Conservation (phyloP, 1,140 invertebrate species). For the Conopomorpha cramerella region DNA sequence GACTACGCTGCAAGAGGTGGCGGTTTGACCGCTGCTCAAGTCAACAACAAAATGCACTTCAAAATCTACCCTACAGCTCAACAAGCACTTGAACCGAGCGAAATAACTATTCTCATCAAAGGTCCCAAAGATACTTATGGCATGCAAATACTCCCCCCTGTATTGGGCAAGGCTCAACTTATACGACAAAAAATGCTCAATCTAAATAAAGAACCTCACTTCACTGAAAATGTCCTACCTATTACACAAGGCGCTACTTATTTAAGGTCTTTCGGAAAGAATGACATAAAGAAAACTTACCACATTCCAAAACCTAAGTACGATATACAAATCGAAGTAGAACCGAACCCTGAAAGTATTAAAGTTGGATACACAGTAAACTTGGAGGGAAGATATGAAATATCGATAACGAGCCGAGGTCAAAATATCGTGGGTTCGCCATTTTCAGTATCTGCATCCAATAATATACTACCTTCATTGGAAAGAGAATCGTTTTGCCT, state of each 20-base stretch:
- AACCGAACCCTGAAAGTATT: conserved; percentile 28
- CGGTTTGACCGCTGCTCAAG: conserved; percentile 59
- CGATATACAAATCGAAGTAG: conserved; percentile 47
- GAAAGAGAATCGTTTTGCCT: conserved; percentile 38
- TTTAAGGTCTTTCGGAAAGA: conserved; percentile 40
- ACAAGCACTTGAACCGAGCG: conserved; percentile 49
- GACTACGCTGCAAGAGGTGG: conserved; percentile 63
- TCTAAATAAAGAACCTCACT: conserved; percentile 26
- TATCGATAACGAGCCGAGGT: conserved; percentile 51
- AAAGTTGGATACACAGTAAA: conserved; percentile 45
- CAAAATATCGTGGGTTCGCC: conserved; percentile 54
- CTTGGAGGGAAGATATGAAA: conserved; percentile 46
- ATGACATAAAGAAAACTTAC: conserved; percentile 49
- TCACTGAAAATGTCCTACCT: conserved; percentile 38
- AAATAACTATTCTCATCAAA: conserved; percentile 50
- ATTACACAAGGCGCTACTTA: conserved; percentile 43
- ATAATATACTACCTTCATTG: conserved; percentile 30
- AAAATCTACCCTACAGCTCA: conserved; percentile 57
- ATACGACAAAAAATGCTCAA: conserved; percentile 47
- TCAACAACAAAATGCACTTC: conserved; percentile 52
- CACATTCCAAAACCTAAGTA: conserved; percentile 47
- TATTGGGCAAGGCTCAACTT: conserved; percentile 47
- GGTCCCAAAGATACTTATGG: conserved; percentile 51
- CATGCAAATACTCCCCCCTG: conserved; percentile 35
- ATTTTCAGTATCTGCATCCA: conserved; percentile 40